Evolutionary conservation across 2,888 invertebrate genomes (phyloP).

Genomic region (Polia nebulosa): DNA sequence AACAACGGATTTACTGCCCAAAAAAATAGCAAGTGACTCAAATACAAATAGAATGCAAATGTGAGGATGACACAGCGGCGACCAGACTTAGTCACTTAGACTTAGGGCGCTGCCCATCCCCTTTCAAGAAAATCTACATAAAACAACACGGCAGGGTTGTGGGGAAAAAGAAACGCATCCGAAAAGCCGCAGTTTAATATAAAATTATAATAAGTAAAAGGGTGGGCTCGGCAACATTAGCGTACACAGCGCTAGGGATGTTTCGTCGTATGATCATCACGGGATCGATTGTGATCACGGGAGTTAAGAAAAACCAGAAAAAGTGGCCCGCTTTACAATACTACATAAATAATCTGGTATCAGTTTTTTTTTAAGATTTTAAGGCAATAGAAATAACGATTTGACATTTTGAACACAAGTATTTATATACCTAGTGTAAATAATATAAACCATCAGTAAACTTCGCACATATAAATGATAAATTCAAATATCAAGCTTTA

Average conservation of each 20-base stretch:
- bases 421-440: no score
- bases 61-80: slow-evolving; percentile 33
- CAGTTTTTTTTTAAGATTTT: no score
- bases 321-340: not conserved
- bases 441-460: not conserved
- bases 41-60: slow-evolving; percentile 54
- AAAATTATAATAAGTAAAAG: slow-evolving; percentile 75
- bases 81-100: slow-evolving; percentile 36
- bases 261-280: no score
- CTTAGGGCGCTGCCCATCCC: slow-evolving; percentile 40
- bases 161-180: slow-evolving; percentile 55
- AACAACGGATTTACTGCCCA: not conserved
- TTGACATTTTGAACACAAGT: no score
- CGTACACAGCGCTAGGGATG: slow-evolving; percentile 45
- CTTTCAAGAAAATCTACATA: slow-evolving; percentile 63
- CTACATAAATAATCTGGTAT: not conserved
- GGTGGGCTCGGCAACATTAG: slow-evolving; percentile 62
- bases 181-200: slow-evolving; percentile 66
- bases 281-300: slow-evolving; percentile 8
- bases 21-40: slow-evolving; percentile 20
- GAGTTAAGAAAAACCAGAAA: not conserved
- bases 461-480: no score
- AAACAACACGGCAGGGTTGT: slow-evolving; percentile 57
- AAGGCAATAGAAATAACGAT: no score
- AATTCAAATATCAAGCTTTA: not conserved